phyloP scores from a whole-genome alignment of 2,797 vertebrate species.

The Artibeus lituratus region DNA sequence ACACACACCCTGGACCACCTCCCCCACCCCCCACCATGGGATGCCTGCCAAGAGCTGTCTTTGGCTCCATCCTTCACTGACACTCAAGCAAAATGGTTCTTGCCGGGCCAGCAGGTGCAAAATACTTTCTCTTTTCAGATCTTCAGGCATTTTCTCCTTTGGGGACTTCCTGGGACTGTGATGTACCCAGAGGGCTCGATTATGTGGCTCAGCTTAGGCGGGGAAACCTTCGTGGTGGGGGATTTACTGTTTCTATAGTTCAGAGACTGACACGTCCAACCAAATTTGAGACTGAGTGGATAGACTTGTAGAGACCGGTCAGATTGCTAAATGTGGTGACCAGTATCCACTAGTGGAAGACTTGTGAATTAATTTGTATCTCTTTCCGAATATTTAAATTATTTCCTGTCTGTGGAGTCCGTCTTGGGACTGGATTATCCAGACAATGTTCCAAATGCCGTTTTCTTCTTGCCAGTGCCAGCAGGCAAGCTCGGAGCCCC shows the following conservation, averaged over 20 bases:
- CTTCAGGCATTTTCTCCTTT: background rate
- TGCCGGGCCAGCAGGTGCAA: background rate
- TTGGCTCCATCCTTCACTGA: constrained; percentile 32
- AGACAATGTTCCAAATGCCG: background rate
- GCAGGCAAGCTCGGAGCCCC: background rate
- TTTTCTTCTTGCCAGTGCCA: background rate
- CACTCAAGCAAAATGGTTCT: background rate
- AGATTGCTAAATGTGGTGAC: background rate
- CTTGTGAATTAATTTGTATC: background rate
- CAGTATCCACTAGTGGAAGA: background rate
- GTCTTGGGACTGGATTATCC: background rate
- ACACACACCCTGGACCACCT: background rate
- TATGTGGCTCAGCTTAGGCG: background rate
- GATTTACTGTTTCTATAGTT: background rate
- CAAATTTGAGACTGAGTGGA: background rate
- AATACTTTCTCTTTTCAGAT: background rate
- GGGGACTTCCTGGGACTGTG: background rate
- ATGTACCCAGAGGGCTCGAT: background rate
- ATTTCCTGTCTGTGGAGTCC: background rate
- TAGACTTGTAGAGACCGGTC: background rate
- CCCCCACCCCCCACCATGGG: background rate
- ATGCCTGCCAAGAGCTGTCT: background rate
- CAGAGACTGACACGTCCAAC: background rate
- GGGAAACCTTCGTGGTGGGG: background rate
- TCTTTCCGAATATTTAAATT: background rate